A percentile compares a stretch with the other conserved stretches of the same genome.
phyloP scores from a whole-genome alignment of 1,140 invertebrate genomes.

The Acromyrmex echinatior region DNA sequence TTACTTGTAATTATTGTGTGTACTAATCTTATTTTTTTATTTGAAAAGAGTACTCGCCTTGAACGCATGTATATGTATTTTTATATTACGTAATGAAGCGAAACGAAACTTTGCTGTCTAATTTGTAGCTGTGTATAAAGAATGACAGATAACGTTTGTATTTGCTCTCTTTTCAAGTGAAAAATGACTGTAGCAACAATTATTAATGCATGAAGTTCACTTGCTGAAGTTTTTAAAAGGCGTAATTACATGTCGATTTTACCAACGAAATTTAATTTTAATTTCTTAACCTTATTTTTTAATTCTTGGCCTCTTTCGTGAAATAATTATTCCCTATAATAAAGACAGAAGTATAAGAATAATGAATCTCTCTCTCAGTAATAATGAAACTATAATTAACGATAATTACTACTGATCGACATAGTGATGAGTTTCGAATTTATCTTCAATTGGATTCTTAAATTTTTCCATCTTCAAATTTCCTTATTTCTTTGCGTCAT shows the following conservation, averaged over 20 bases:
- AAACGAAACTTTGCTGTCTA: constrained; percentile 11
- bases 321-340: not conserved
- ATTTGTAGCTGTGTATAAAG: not conserved
- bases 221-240: not conserved
- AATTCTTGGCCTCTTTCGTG: not conserved
- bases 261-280: not conserved
- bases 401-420: not conserved
- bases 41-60: not conserved
- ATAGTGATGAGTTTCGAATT: not conserved
- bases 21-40: not conserved
- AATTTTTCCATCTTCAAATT: constrained; percentile 15
- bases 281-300: not conserved
- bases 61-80: not conserved
- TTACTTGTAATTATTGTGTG: not conserved
- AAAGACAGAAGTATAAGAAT: not conserved
- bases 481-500: not conserved
- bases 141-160: not conserved
- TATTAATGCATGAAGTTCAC: not conserved
- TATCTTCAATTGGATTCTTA: not conserved
- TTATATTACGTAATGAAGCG: not conserved
- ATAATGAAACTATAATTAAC: constrained; percentile 18
- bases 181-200: not conserved
- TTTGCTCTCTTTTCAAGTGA: not conserved
- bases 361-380: not conserved
- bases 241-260: not conserved